Conservation (phyloP, 1,140 invertebrate species). For the Drosophila littoralis region DNA sequence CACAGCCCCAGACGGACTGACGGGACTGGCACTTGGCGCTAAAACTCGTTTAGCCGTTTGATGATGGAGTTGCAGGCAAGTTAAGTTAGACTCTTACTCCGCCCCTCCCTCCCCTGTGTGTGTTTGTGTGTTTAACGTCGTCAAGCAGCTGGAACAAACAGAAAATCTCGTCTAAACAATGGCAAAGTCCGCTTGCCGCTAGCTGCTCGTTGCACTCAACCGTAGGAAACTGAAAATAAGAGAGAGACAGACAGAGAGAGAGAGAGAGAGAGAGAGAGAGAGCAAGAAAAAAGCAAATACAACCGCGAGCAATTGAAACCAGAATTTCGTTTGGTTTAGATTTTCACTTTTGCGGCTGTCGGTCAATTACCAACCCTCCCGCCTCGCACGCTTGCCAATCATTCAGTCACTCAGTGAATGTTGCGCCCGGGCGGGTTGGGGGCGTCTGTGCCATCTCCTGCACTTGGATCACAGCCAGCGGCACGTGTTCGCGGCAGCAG, state of each 20-base stretch:
- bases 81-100: slow-evolving; percentile 3
- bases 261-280: slow-evolving; percentile 15
- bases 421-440: background rate
- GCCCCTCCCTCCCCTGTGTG: background rate
- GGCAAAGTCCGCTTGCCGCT: slow-evolving; percentile 54
- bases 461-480: slow-evolving; percentile 13
- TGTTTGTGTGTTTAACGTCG: slow-evolving; percentile 62
- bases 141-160: slow-evolving; percentile 74
- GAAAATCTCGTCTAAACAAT: slow-evolving; percentile 69
- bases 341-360: slow-evolving; percentile 78
- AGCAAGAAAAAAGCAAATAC: slow-evolving; percentile 42
- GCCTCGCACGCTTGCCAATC: slow-evolving; percentile 17
- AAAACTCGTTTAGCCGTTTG: slow-evolving; percentile 64
- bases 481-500: slow-evolving; percentile 31
- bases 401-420: slow-evolving; percentile 7
- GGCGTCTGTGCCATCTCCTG: slow-evolving; percentile 2
- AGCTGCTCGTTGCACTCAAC: slow-evolving; percentile 39
- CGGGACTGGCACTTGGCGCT: slow-evolving; percentile 65
- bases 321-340: slow-evolving; percentile 79
- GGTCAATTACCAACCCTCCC: slow-evolving; percentile 24
- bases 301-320: slow-evolving; percentile 81
- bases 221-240: slow-evolving; percentile 34
- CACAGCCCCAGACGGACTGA: slow-evolving; percentile 65
- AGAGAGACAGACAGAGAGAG: slow-evolving; percentile 13
- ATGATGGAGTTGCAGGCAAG: slow-evolving; percentile 46